Evolutionary conservation across 2,113 vertebrate species (phyloP).

Genomic region (Vireo altiloquus): DNA sequence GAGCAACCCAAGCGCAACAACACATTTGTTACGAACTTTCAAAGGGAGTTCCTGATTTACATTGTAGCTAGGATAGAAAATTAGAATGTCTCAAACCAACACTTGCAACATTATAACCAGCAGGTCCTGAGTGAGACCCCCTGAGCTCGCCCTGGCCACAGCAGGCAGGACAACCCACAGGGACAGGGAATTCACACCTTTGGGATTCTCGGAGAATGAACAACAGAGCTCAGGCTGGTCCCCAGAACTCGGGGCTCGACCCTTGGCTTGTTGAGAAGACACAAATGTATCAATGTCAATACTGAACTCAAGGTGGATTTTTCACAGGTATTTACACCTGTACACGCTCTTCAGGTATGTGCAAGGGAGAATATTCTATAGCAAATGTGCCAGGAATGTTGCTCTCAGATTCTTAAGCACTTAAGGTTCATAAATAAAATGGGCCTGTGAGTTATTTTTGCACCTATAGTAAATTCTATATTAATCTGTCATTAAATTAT

Average conservation of each 20-base stretch:
- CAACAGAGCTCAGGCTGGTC: not conserved
- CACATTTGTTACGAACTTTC: rapidly evolving
- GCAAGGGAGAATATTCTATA: not conserved
- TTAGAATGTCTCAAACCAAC: not conserved
- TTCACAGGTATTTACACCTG: not conserved
- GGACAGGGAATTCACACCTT: rapidly evolving
- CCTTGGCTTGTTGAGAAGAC: not conserved
- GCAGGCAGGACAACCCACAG: not conserved
- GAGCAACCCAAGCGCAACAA: rapidly evolving
- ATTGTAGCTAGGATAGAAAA: not conserved
- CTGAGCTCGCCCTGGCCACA: not conserved
- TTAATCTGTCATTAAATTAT: not conserved
- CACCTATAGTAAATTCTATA: not conserved
- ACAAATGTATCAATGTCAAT: not conserved
- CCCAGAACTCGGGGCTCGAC: not conserved
- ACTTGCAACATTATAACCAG: not conserved
- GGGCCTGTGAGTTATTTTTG: not conserved
- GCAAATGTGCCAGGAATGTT: not conserved
- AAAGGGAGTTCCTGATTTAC: not conserved
- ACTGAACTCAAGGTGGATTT: not conserved
- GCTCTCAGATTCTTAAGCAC: not conserved
- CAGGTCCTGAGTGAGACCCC: not conserved
- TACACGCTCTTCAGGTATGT: not conserved
- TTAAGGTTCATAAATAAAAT: not conserved
- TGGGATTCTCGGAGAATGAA: not conserved